phyloP scores from a whole-genome alignment of 2,113 vertebrate genomes.

The Myodes glareolus region DNA sequence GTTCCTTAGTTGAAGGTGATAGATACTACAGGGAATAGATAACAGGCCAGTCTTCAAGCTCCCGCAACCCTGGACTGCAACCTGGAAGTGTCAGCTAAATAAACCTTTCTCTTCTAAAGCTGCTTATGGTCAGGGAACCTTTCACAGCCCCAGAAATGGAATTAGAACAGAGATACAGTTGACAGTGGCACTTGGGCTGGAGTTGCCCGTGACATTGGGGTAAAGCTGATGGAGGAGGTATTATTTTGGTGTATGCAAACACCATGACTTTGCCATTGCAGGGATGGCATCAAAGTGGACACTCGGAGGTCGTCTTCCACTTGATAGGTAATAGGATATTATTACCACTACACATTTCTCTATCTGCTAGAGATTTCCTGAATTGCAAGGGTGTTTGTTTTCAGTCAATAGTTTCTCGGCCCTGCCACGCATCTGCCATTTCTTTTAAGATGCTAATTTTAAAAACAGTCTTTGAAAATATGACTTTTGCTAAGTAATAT shows the following conservation, averaged over 20 bases:
- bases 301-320: neutral
- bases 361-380: neutral
- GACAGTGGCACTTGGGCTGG: neutral
- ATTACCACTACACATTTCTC: neutral
- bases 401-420: neutral
- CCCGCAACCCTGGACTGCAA: neutral
- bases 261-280: neutral
- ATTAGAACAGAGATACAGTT: neutral
- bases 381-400: neutral
- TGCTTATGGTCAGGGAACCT: neutral
- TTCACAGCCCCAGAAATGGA: neutral
- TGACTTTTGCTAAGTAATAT: conserved; percentile 18
- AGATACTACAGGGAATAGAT: neutral
- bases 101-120: neutral
- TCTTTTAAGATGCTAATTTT: neutral
- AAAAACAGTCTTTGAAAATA: neutral
- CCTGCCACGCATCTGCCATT: neutral
- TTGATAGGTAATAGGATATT: neutral
- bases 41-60: neutral
- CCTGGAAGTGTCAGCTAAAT: neutral
- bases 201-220: neutral
- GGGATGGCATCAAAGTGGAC: neutral
- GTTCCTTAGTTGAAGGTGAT: neutral
- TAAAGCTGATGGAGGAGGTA: neutral
- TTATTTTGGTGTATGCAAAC: neutral